These are phyloP conservation scores for Callocephalon fimbriatum DNA, from an alignment of 2,113 vertebrate species.

Conservation along the genomic window DNA sequence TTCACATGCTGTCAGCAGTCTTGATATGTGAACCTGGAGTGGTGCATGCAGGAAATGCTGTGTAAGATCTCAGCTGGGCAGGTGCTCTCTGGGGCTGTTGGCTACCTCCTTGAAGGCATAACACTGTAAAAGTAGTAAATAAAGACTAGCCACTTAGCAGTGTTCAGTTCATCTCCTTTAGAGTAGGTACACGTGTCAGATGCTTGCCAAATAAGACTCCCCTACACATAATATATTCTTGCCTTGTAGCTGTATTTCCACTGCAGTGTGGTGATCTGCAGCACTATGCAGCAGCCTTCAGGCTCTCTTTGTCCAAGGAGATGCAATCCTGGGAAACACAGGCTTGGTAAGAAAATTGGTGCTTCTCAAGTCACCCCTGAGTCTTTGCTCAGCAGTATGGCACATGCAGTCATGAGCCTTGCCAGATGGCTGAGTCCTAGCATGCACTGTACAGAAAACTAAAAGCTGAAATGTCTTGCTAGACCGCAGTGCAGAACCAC, in stretches of 20 bases:
- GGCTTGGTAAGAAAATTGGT: not conserved
- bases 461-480: not conserved
- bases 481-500: constrained; percentile 17
- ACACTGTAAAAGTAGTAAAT: not conserved
- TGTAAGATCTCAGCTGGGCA: not conserved
- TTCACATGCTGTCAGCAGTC: rapidly evolving
- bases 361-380: not conserved
- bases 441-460: not conserved
- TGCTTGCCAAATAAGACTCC: not conserved
- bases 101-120: not conserved
- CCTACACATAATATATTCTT: not conserved
- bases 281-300: not conserved
- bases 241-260: constrained; percentile 68
- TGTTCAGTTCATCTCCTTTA: not conserved
- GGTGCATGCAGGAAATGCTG: not conserved
- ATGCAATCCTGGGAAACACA: constrained; percentile 42
- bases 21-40: rapidly evolving
- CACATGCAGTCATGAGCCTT: rapidly evolving
- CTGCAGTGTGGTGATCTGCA: constrained; percentile 67
- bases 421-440: not conserved
- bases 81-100: not conserved
- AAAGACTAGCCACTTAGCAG: not conserved
- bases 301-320: constrained; percentile 15
- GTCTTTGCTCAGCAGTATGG: not conserved
- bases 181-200: rapidly evolving